These are phyloP conservation scores for Atta texana DNA, from an alignment of 1,140 invertebrate genomes.

Conservation along the genomic window DNA sequence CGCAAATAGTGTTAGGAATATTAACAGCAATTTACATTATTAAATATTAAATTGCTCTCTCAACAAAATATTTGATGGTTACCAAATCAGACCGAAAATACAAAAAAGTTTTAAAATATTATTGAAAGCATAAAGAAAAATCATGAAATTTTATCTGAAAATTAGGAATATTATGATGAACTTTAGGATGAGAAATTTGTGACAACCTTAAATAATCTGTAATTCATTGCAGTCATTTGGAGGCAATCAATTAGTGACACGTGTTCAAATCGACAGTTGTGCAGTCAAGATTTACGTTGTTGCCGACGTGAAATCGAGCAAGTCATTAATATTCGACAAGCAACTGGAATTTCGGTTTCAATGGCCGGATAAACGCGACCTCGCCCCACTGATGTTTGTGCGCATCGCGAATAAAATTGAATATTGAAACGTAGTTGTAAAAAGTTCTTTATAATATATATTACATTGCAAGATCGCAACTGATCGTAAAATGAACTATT, in stretches of 20 bases:
- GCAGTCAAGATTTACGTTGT: neutral
- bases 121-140: no score
- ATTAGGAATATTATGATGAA: no score
- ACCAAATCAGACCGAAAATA: no score
- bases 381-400: constrained; percentile 27
- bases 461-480: neutral
- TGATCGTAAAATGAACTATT: constrained; percentile 28
- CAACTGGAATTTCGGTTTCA: constrained; percentile 45
- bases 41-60: no score
- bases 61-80: no score
- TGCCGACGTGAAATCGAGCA: neutral
- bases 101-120: no score
- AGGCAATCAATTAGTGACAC: constrained; percentile 2
- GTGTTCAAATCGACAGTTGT: constrained; percentile 9
- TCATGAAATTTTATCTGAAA: no score
- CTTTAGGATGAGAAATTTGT: no score
- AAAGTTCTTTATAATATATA: neutral
- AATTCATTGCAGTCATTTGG: constrained; percentile 29
- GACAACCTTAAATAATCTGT: neutral
- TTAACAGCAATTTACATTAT: no score
- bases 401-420: constrained; percentile 37
- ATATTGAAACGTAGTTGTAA: neutral
- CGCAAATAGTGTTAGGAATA: no score
- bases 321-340: constrained; percentile 38
- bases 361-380: constrained; percentile 38